Percentiles rank a stretch among this genome's conserved stretches.
Evolutionary conservation across 2,888 invertebrate genomes (phyloP).

Genomic region (Cheilosia urbana): DNA sequence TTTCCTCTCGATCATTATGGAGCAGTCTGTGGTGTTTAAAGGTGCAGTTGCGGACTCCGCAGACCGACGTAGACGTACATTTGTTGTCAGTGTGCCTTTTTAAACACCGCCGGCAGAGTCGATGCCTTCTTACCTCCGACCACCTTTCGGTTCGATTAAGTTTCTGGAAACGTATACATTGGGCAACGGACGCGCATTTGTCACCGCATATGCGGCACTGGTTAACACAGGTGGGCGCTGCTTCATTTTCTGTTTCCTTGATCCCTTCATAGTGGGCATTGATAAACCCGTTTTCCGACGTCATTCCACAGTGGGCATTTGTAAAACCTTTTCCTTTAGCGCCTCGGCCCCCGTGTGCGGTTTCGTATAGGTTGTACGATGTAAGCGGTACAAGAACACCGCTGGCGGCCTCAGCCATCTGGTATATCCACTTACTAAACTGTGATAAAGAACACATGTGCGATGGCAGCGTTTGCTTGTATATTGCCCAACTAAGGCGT

Average conservation of each 20-base stretch:
- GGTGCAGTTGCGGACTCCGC: not conserved
- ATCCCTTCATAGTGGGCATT: not conserved
- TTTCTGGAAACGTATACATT: not conserved
- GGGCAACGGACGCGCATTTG: not conserved
- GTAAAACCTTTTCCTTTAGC: conserved; percentile 2
- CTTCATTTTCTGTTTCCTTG: not conserved
- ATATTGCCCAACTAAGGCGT: conserved; percentile 28
- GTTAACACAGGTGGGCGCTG: not conserved
- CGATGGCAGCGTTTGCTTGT: conserved; percentile 19
- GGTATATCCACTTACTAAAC: conserved; percentile 45
- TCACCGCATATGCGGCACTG: not conserved
- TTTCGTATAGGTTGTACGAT: not conserved
- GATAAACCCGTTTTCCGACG: not conserved
- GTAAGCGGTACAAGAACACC: not conserved
- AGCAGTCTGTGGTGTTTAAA: too few relatives aligned
- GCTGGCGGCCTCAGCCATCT: conserved; percentile 11
- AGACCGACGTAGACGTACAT: too few relatives aligned
- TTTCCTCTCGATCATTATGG: too few relatives aligned
- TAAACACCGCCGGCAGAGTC: too few relatives aligned
- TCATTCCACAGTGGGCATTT: not conserved
- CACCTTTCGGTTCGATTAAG: not conserved
- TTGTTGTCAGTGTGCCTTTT: too few relatives aligned
- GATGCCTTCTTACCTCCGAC: too few relatives aligned
- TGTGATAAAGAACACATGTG: not conserved
- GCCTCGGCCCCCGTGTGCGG: not conserved